Base-by-base conservation (phyloP, 2,888 invertebrate species). In the Drosophila nr. fundita region DNA sequence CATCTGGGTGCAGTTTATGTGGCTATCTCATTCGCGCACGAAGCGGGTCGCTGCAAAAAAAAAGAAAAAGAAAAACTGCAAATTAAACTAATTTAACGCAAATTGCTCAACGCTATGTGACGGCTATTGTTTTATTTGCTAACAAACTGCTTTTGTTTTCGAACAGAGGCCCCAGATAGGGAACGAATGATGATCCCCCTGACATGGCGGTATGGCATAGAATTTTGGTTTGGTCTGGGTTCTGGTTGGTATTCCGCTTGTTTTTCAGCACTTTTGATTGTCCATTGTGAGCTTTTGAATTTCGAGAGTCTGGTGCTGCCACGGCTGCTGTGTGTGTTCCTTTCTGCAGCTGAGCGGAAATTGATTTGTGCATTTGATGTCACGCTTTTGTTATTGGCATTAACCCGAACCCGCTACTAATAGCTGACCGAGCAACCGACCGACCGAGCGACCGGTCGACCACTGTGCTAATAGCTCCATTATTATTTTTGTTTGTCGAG, bases 11-110 rank as follows among this genome's bases (percentile, higher is more conserved):
- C 29, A 42, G 30, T 38, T 3, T 36, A 11, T 54, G 30, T 42
- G 15, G n/a, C 36, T 30, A 49, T 40, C 30, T 38, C 36, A 29
- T 13, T n/a, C 40, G 21, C 32, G 50, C 42, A 50, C 21, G 6
- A 15, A 15, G 36, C 36, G 36, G 36, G 38, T 3, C 6, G 24
- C 40, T 48, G 48, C 15, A 24, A 24, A 34, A 62, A 72, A 68
- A 71, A 64, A 57, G 59, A 68, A 21, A 3, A 58, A 69, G 71
- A 73, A 67, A 55, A 61, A 68, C 65, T 79, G 80, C 59, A 85
- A 87, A 92, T 91, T 91, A 87, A 91, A 90, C 90, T 91, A 91
- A 90, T 92, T 91, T 92, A 73, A 58, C 76, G 81, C 80, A 85
- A 83, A 78, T 81, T 85, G 79, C 55, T 62, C 65, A 60, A 62